phyloP scores from a whole-genome alignment of 2,113 vertebrate species.

The Tragelaphus buxtoni region DNA sequence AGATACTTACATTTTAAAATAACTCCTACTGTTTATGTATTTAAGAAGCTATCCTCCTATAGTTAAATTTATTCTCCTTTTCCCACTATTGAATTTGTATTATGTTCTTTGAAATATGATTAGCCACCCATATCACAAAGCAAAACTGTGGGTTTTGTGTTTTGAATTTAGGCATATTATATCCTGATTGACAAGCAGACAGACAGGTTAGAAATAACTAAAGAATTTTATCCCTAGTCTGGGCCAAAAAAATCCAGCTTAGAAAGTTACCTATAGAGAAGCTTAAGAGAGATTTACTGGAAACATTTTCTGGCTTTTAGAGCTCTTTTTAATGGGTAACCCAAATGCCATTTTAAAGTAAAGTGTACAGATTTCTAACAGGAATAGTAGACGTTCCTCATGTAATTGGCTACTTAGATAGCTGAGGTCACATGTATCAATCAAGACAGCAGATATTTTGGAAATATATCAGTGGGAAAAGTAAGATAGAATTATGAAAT shows the following conservation, averaged over 20 bases:
- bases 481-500: not conserved
- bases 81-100: not conserved
- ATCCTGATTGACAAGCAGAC: constrained; percentile 15
- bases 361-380: not conserved
- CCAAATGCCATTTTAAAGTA: not conserved
- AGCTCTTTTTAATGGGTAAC: constrained; percentile 31
- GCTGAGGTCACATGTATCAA: not conserved
- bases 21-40: not conserved
- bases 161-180: not conserved
- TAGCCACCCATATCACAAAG: not conserved
- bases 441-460: not conserved
- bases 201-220: not conserved
- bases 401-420: not conserved
- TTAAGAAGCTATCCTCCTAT: not conserved
- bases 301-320: constrained; percentile 3
- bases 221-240: constrained; percentile 8
- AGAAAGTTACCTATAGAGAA: not conserved
- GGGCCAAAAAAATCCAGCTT: constrained; percentile 5
- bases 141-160: not conserved
- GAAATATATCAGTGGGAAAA: not conserved
- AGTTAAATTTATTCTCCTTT: not conserved
- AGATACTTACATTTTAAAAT: not conserved
- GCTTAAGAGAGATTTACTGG: constrained; percentile 42
- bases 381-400: not conserved
- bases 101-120: constrained; percentile 1